phyloP scores from a whole-genome alignment of 2,113 vertebrate genomes.

The Tachycineta bicolor region DNA sequence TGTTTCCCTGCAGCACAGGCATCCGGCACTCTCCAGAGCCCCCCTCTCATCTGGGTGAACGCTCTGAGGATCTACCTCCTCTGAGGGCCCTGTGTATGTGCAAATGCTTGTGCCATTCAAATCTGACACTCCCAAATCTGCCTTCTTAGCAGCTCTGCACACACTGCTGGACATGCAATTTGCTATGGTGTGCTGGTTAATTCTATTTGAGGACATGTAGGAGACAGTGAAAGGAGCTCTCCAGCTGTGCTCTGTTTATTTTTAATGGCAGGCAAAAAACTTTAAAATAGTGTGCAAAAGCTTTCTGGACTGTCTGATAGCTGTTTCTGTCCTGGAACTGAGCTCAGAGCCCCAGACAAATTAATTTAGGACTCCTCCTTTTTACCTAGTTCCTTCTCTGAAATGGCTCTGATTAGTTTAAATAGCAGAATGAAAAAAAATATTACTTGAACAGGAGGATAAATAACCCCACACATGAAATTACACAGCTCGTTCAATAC shows the following conservation, averaged over 20 bases:
- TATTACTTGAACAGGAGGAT: neutral
- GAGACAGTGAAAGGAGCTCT: neutral
- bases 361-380: neutral
- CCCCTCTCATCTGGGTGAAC: neutral
- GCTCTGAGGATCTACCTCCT: neutral
- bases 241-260: neutral
- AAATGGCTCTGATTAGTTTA: neutral
- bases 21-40: neutral
- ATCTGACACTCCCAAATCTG: rapidly evolving
- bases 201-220: neutral
- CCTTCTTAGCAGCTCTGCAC: neutral
- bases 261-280: neutral
- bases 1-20: neutral
- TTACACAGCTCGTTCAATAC: neutral
- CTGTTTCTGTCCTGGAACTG: neutral
- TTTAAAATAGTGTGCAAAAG: neutral
- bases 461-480: constrained; percentile 11
- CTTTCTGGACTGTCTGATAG: neutral
- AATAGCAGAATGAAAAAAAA: neutral
- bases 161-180: neutral
- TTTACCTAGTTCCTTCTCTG: neutral
- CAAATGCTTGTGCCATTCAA: rapidly evolving
- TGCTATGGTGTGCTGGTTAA: neutral
- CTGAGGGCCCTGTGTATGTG: neutral
- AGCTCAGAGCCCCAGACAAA: neutral